Percentiles rank a stretch among this genome's conserved stretches.
Conservation (phyloP, 2,888 invertebrate species). For the Prosopocoilus inquinatus region DNA sequence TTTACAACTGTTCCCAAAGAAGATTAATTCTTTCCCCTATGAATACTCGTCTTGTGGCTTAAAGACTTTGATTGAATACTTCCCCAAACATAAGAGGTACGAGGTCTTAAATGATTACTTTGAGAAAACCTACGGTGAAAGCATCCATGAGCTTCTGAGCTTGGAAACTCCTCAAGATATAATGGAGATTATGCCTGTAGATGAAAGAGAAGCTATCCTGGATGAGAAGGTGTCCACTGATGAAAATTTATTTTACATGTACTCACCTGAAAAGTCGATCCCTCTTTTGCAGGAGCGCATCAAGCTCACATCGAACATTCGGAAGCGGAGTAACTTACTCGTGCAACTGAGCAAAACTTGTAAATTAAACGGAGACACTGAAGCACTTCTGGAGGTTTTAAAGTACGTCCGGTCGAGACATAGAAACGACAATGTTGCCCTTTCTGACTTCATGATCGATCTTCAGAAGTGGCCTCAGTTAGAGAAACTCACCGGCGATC, state of each 20-base stretch:
- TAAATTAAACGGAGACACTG: not conserved
- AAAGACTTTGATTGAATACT: not conserved
- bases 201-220: slow-evolving; percentile 6
- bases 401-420: slow-evolving; percentile 6
- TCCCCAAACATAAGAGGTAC: slow-evolving; percentile 4
- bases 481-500: slow-evolving; percentile 3
- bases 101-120: slow-evolving; percentile 6
- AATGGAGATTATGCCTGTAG: not conserved
- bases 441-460: not conserved
- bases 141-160: slow-evolving; percentile 3
- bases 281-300: slow-evolving; percentile 7
- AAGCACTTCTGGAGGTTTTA: slow-evolving; percentile 3
- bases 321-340: slow-evolving; percentile 2
- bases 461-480: slow-evolving; percentile 2
- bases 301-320: slow-evolving; percentile 5
- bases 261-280: not conserved
- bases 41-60: not conserved
- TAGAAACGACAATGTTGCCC: slow-evolving; percentile 7
- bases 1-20: slow-evolving; percentile 10
- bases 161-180: not conserved
- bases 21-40: slow-evolving; percentile 3
- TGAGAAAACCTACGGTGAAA: slow-evolving; percentile 2
- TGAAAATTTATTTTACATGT: slow-evolving; percentile 5
- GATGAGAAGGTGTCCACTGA: slow-evolving; percentile 1
- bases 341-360: slow-evolving; percentile 3